Base-by-base conservation (phyloP, 2,888 invertebrate species). In the Liodrosophila aerea region DNA sequence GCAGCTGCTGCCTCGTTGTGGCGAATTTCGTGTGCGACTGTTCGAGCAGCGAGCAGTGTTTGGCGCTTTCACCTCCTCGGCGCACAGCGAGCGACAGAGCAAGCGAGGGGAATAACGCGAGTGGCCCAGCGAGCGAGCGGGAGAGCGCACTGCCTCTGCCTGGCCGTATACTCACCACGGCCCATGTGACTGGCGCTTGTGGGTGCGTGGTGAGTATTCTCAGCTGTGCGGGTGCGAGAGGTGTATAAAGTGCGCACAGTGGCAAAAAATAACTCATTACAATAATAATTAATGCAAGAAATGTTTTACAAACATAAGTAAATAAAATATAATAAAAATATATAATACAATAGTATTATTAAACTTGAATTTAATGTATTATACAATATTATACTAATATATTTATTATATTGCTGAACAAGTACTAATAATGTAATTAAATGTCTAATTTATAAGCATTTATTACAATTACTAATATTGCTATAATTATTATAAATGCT, bases 101-200 rank as follows among this genome's bases (percentile, higher is more conserved):
- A 12, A 13, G 12, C 27, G n/a, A 52, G 13, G 5, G n/a, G 9
- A 13, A 13, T 30, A 13, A 31, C 22, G 31, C 33, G 27, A n/a
- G 31, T 27, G 36, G n/a, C 22, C 3, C 22, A 54, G 49, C 30
- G 31, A 31, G 57, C n/a, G 30, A 36, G 44, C 45, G 40, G 36
- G 22, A 37, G 49, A 15, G 39, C 30, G 31, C 18, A 39, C 37
- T 30, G n/a, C n/a, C n/a, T n/a, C n/a, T 31, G 64, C 47, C 51
- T 64, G 52, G 49, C 56, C 34, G 49, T 67, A 57, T 73, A 67
- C 66, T 84, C 83, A 82, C 85, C 80, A 75, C 56, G 52, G 64
- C 67, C 64, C 85, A 82, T 81, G 85, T 85, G 80, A 85, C 78
- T 71, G 73, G 64, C 78, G 64, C 61, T 73, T 57, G 62, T 71